Percentiles rank a stretch among this genome's conserved stretches.
These are phyloP conservation scores for Characodon lateralis DNA, from an alignment of 2,797 vertebrate genomes.

Conservation along the genomic window DNA sequence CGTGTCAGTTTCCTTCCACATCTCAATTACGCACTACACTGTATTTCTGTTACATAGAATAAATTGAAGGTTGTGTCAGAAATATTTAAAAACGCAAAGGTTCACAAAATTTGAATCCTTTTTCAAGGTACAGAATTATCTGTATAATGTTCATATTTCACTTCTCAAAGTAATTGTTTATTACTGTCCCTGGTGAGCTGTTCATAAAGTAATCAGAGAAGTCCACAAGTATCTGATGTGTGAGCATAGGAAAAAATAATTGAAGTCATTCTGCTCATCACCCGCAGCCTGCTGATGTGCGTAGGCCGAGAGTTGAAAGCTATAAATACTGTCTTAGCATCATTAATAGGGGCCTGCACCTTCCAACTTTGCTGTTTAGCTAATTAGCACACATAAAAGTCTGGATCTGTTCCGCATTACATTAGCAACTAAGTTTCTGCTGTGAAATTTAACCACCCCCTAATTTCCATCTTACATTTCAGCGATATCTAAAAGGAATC, in stretches of 20 bases:
- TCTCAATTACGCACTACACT: not conserved
- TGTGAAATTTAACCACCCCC: slow-evolving; percentile 17
- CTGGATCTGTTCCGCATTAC: slow-evolving; percentile 23
- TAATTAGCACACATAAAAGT: slow-evolving; percentile 56
- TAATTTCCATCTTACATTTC: slow-evolving; percentile 26
- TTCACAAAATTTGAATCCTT: not conserved
- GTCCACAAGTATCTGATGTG: slow-evolving; percentile 34
- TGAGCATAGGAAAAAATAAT: slow-evolving; percentile 48
- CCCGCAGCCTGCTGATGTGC: slow-evolving; percentile 49
- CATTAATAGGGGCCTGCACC: slow-evolving; percentile 53
- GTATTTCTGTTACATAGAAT: not conserved
- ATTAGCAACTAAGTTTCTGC: slow-evolving; percentile 45
- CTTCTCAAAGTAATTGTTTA: slow-evolving; percentile 28
- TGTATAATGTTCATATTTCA: not conserved
- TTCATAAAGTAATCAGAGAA: slow-evolving; percentile 39
- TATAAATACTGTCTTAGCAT: slow-evolving; percentile 60
- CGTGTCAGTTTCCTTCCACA: not conserved
- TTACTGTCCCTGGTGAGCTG: slow-evolving; percentile 34
- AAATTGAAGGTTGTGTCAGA: not conserved
- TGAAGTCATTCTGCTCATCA: slow-evolving; percentile 52
- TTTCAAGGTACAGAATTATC: not conserved
- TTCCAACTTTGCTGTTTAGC: slow-evolving; percentile 38
- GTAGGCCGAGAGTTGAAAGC: slow-evolving; percentile 45
- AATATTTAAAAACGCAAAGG: not conserved
- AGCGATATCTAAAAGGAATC: not conserved